Percentiles rank a stretch among this genome's conserved stretches.
Evolutionary conservation across 2,797 vertebrate genomes (phyloP).

Genomic region (Heteromormyrus szaboi): DNA sequence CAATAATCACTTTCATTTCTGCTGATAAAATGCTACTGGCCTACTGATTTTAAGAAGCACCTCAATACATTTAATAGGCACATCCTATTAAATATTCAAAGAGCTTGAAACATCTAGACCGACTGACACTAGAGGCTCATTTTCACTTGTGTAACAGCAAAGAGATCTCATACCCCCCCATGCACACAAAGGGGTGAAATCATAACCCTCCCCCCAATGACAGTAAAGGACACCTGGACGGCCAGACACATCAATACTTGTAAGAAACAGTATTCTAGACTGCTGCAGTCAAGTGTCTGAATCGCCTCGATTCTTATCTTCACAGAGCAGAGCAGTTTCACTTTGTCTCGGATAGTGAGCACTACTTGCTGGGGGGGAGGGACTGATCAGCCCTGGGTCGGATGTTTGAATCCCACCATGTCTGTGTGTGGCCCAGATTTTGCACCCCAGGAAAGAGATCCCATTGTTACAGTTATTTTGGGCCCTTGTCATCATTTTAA

Average conservation of each 20-base stretch:
- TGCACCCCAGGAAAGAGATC: neutral
- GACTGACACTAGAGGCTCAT: neutral
- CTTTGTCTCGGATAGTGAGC: neutral
- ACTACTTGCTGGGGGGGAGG: neutral
- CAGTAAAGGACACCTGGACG: neutral
- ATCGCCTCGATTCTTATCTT: neutral
- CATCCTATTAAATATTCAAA: conserved; percentile 23
- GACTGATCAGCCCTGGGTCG: neutral
- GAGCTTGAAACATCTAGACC: neutral
- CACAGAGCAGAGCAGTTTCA: neutral
- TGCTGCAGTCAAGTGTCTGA: neutral
- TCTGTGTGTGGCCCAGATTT: neutral
- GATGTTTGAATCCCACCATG: neutral
- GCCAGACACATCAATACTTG: neutral
- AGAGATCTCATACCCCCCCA: neutral
- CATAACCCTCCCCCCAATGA: neutral
- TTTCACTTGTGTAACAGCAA: neutral
- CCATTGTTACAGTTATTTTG: neutral
- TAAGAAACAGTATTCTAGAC: neutral
- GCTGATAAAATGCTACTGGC: neutral
- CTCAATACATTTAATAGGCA: conserved; percentile 16
- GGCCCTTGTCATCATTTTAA: neutral
- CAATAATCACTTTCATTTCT: neutral
- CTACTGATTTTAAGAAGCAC: neutral
- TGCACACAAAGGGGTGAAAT: neutral